Base-by-base conservation (phyloP, 2,888 invertebrate species). In the Acronicta leporina region DNA sequence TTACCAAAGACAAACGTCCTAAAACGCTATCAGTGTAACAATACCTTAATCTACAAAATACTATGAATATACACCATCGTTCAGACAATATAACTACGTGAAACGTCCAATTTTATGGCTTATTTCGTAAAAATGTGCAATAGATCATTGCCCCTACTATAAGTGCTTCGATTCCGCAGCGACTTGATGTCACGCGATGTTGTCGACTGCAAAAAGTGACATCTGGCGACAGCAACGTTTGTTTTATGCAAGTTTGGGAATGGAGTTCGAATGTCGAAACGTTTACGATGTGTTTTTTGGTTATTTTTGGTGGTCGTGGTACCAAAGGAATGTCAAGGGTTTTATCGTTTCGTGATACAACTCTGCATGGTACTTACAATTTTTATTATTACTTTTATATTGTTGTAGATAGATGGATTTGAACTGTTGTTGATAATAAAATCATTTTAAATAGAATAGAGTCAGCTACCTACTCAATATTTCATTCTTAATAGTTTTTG, bases 91-190 rank as follows among this genome's bases (percentile, higher is more conserved):
- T 80, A 81, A 83, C 78, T 82, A 82, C 81, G 73, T 77, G 78
- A 84, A 85, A 82, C 85, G 84, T 84, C 84, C 82, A 87, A 90
- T 90, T 91, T 91, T 90, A 92, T 87, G 85, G 90, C 87, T 89
- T 90, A 90, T 92, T 92, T 90, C 84, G 89, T 89, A 87, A 90
- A 86, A 90, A 91, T 88, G 86, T 80, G 82, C 86, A 72, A 85
- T 92, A 89, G 87, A 91, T 91, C 91, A 89, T 86, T 79, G 83
- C 83, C 84, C 84, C 76, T 87, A 91, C 91, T 59, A 87, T 60
- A 67, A 64, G 81, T 82, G 15, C 74, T 65, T 77, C 75, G 75
- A 75, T 66, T 27, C 42, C 47, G 53, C 50, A 66, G 56, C 33
- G 53, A 72, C 52, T 51, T 38, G 14, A 65, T 70, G 81, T 83